Conservation (phyloP, 2,797 vertebrate species). For the Fundulus diaphanus region DNA sequence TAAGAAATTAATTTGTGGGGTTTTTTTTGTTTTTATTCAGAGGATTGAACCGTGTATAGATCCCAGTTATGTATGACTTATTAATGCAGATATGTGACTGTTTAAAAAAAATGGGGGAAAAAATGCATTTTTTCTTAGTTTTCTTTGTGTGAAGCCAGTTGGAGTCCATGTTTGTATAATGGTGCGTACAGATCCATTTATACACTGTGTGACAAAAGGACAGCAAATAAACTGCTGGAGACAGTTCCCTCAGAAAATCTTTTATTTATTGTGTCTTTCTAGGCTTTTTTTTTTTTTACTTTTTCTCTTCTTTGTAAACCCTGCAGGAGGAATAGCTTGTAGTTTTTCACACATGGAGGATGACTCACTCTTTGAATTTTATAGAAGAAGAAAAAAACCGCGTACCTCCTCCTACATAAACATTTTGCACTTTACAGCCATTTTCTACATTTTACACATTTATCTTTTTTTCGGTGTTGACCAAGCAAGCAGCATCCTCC, state of each 20-base stretch:
- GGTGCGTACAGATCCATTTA: background rate
- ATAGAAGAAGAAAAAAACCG: conserved; percentile 3
- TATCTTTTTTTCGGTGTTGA: background rate
- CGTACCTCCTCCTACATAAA: conserved; percentile 6
- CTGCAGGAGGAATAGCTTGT: conserved; percentile 11
- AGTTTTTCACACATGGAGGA: background rate
- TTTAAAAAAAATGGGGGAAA: background rate
- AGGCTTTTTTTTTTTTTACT: too few relatives aligned
- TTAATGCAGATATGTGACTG: background rate
- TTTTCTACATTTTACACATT: background rate
- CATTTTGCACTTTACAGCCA: background rate
- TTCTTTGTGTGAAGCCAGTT: conserved; percentile 14
- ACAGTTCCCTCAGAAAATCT: conserved; percentile 15
- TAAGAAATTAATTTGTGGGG: conserved; percentile 18
- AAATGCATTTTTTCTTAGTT: conserved; percentile 17
- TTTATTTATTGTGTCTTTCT: background rate
- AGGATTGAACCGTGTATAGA: background rate
- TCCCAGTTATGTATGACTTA: background rate
- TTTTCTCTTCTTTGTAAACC: background rate
- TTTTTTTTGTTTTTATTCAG: conserved; percentile 29
- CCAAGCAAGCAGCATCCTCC: background rate
- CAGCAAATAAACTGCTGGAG: conserved; percentile 48
- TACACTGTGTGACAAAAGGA: conserved; percentile 28
- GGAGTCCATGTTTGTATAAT: conserved; percentile 26
- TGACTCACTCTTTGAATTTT: conserved; percentile 23